A percentile compares a stretch with the other conserved stretches of the same genome.
Conservation (phyloP, 2,797 vertebrate species). For the Hemitrygon akajei region DNA sequence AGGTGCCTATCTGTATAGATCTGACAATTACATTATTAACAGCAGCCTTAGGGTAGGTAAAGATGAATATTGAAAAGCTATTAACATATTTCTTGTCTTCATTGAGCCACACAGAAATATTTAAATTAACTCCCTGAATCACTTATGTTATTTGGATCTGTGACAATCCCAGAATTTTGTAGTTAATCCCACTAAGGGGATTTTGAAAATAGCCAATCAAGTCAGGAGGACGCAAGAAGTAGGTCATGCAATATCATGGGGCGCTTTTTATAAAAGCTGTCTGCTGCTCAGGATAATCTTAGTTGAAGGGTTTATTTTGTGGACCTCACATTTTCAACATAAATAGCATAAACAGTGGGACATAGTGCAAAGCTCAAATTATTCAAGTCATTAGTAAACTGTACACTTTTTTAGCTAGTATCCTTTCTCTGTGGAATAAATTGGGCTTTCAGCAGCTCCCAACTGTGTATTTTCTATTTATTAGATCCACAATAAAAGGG, state of each 20-base stretch:
- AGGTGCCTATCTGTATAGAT: no score
- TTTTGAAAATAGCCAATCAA: not conserved
- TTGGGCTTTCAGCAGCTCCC: not conserved
- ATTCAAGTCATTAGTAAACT: not conserved
- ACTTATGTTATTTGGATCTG: not conserved
- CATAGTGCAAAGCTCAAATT: not conserved
- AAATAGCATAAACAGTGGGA: not conserved
- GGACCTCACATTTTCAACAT: not conserved
- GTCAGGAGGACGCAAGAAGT: not conserved
- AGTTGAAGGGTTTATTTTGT: not conserved
- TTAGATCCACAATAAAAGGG: slow-evolving; percentile 20
- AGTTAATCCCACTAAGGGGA: not conserved
- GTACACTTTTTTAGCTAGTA: not conserved
- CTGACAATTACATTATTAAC: not conserved
- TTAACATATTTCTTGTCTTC: not conserved
- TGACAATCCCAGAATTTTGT: not conserved
- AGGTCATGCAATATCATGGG: not conserved
- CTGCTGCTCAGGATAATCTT: not conserved
- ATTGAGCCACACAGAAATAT: not conserved
- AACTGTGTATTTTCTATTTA: slow-evolving; percentile 19
- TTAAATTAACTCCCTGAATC: not conserved
- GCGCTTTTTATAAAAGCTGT: not conserved
- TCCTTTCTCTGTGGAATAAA: slow-evolving; percentile 7
- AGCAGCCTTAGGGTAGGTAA: not conserved
- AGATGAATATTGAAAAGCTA: slow-evolving; percentile 16